Base-by-base conservation (phyloP, 2,113 vertebrate genomes). In the Erythrocercus mccallii region DNA sequence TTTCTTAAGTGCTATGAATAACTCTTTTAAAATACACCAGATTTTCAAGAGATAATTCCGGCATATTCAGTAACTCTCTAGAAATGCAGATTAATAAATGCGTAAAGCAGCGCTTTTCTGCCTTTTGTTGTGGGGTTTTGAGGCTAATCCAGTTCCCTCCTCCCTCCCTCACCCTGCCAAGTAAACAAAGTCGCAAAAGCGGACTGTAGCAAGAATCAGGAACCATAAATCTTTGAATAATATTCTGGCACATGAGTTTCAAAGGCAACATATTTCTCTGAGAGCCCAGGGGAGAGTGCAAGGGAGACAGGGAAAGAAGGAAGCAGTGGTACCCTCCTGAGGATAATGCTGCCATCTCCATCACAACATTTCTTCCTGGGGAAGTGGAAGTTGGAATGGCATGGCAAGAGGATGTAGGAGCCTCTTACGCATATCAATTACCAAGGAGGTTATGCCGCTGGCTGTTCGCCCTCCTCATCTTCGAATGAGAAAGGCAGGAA, bases 141-240 rank as follows among this genome's bases (percentile, higher is more conserved):
- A 92, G 79, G 79, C 64, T 88, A 83, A 92, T 95, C 82, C 85
- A 73, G 79, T 38, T 79, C 86, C 60, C 79, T 91, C 89, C 89
- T 88, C 83, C 80, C 80, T 79, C 77, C 54, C 58, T 69, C 90
- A 45, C 21, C 27, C 79, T 92, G 90, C 79, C 88, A 90, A 88
- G 35, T 86, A 94, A 94, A 95, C 94, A 92, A 94, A 97, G 90
- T 38, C 0, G 0, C 38, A 54, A 72, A 35, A 77, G 60, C 5
- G 0, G 35, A 44, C 76, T 30, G 42, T 20, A 82, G 79, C 3
- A 1, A 83, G 79, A 82, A 81, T 87, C 56, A 19, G 61, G 77
- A 87, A 38, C 45, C 66, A 50, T 77, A 50, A 80, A 57, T 95
- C 89, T 89, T 72, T 66, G 56, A 91, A 65, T 87, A 82, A 92